Base-by-base conservation (phyloP, 2,113 vertebrate species). In the Serilophus lunatus region DNA sequence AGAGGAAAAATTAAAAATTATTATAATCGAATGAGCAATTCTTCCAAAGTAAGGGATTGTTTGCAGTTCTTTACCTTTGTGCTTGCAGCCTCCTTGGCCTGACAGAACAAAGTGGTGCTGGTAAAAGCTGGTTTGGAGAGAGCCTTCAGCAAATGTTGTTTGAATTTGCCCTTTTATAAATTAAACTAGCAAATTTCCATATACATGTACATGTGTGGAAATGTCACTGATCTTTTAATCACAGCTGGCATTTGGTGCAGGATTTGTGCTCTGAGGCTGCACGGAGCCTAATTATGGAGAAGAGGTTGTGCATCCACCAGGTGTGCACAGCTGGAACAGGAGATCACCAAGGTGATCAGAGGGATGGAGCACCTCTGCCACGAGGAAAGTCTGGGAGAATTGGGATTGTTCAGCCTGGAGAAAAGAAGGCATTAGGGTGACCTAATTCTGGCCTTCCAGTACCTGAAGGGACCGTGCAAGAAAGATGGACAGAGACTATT, bases 181-280 rank as follows among this genome's bases (percentile, higher is more conserved):
- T 80, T 8, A 64, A 75, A 63, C 20, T 16, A 63, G 68, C 40
- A 51, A 3, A 86, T 90, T 94, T 90, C 78, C 60, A 42, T 86
- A 22, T 38, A 33, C 31, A 18, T 45, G 29, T 40, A 18, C 22
- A 3, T 8, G 29, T 63, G 47, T 25, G 74, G 50, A 90, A 92
- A 93, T 82, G 78, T 87, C 92, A 94, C 65, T 87, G 84, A 56
- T 76, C 93, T 91, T 84, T 82, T 68, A 64, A 76, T 68, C 53
- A n/a, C 10, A 64, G 9, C 8, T 60, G 81, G 22, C 28, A 24
- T 87, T 85, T 66, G 61, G 82, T 53, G 60, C n/a, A 53, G 60
- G 31, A 49, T 29, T 75, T 9, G 70, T 75, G 70, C 53, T 86
- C 24, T 17, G 49, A 82, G 75, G 33, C 42, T 81, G 54, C 50